Evolutionary conservation across 1,140 invertebrate species (phyloP).

Genomic region (Sycophaga agraensis): DNA sequence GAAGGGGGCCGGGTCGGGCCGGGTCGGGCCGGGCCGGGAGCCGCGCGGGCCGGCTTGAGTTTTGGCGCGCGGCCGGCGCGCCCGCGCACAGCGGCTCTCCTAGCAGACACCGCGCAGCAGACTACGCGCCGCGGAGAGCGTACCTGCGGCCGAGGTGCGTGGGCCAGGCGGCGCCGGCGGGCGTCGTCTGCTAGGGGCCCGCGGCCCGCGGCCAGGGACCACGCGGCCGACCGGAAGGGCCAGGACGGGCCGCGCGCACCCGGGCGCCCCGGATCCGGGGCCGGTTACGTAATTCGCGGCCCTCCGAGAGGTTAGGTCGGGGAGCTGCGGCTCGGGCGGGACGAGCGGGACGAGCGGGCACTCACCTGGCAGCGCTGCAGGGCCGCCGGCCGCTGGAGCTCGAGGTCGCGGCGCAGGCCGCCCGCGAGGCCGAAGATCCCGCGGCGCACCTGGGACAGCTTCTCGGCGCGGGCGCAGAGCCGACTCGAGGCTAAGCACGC

Average conservation of each 20-base stretch:
- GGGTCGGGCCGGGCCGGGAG: too few species aligned
- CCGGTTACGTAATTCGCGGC: not conserved
- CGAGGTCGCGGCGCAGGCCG: not conserved
- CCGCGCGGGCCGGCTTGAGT: too few species aligned
- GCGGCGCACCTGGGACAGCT: constrained; percentile 70
- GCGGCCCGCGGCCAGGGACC: too few species aligned
- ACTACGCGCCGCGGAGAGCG: not conserved
- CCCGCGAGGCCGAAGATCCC: not conserved
- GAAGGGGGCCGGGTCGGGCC: too few species aligned
- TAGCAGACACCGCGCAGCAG: not conserved
- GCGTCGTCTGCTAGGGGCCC: not conserved
- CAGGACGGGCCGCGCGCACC: too few species aligned
- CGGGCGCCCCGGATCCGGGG: too few species aligned
- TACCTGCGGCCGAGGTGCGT: too few species aligned
- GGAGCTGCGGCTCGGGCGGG: not conserved
- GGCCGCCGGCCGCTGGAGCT: not conserved
- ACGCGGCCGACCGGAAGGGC: too few species aligned
- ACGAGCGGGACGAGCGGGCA: not conserved
- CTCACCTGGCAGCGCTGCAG: constrained; percentile 7
- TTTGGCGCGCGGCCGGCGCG: too few species aligned
- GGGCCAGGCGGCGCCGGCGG: not conserved
- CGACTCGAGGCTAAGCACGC: constrained; percentile 74
- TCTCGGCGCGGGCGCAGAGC: constrained; percentile 72
- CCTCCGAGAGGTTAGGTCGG: not conserved
- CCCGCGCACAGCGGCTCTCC: not conserved